Evolutionary conservation across 2,113 vertebrate species (phyloP).

Genomic region (Austrofundulus limnaeus): DNA sequence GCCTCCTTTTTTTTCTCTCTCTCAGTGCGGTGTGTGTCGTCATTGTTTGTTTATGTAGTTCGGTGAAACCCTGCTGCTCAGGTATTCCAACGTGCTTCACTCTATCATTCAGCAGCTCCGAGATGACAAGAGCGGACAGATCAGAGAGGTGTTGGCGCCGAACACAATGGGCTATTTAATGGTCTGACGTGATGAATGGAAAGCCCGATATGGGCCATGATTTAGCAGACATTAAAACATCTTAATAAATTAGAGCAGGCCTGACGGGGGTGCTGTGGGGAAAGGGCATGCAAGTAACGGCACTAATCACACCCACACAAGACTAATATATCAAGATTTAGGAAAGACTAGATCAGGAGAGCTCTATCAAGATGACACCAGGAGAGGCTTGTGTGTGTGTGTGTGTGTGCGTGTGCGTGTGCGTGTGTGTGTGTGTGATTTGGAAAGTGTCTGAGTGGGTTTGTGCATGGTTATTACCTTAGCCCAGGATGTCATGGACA

Average conservation of each 20-base stretch:
- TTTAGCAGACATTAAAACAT: constrained; percentile 73
- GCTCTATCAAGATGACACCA: constrained; percentile 53
- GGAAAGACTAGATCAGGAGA: constrained; percentile 61
- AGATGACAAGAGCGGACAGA: constrained; percentile 40
- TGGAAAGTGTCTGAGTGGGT: too few species aligned
- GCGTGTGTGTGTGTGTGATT: not conserved
- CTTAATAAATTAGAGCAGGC: constrained; percentile 69
- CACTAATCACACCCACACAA: constrained; percentile 62
- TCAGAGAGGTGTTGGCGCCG: constrained; percentile 49
- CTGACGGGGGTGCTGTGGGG: constrained; percentile 56
- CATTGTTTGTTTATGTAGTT: constrained; percentile 56
- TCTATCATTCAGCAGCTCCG: constrained; percentile 27
- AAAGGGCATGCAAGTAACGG: constrained; percentile 67
- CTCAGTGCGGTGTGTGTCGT: constrained; percentile 33
- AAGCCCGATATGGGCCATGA: constrained; percentile 60
- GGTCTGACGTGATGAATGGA: constrained; percentile 62
- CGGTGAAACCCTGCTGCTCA: constrained; percentile 51
- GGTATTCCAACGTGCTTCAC: constrained; percentile 54
- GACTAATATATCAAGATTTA: constrained; percentile 66
- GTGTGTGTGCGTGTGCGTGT: not conserved
- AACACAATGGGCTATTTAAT: constrained; percentile 57
- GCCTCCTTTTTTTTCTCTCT: constrained; percentile 31
- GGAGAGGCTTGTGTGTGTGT: constrained; percentile 14
- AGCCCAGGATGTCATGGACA: constrained; percentile 23
- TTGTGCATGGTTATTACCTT: constrained; percentile 22